Evolutionary conservation across 2,113 vertebrate genomes (phyloP), one percentile per base, ranked within the genome.

Genomic region (Ptyas mucosa): DNA sequence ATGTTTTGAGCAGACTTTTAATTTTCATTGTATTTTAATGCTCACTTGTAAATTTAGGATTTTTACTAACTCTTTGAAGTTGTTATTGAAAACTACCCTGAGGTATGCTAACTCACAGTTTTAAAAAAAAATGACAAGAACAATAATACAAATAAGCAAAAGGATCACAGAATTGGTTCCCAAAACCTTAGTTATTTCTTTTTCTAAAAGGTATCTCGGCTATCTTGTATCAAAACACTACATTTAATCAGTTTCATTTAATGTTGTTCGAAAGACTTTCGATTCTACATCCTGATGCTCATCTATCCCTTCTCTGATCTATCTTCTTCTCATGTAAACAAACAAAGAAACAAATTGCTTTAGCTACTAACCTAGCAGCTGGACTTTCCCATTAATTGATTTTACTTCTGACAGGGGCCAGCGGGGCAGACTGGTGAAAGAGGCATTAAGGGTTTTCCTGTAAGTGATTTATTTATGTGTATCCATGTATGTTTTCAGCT

Each of bases 361-460:
- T 43, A 9, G 18, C 34, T 20, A 75, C n/a, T 43, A 21, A 81
- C 34, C 75, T 81, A 43, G 75, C 75, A 81, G 75, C 75, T 81
- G 75, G 34, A 81, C 34, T 81, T 81, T 81, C 34, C 75, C 34
- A 81, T 81, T 81, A 81, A 81, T 43, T 21, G 88, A 34, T 96
- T 95, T 97, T 96, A 89, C 94, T 97, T 96, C 95, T 87, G 88
- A 91, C 97, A 99, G 98, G 98, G 98, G 2, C 93, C 91, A 96
- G 97, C 96, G 94, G 98, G 98, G 95, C 94, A 96, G 93, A 88
- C 94, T 57, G 98, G 98, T 92, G 97, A 98, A 95, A 97, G 91
- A 94, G 96, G 94, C 64, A 11, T 93, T 93, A 95, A 93, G 64
- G 98, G 98, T 91, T 95, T 96, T 6, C 97, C 98, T 96, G 98